A percentile compares a stretch with the other conserved stretches of the same genome.
phyloP scores from a whole-genome alignment of 1,140 invertebrate species.

The Apis laboriosa region DNA sequence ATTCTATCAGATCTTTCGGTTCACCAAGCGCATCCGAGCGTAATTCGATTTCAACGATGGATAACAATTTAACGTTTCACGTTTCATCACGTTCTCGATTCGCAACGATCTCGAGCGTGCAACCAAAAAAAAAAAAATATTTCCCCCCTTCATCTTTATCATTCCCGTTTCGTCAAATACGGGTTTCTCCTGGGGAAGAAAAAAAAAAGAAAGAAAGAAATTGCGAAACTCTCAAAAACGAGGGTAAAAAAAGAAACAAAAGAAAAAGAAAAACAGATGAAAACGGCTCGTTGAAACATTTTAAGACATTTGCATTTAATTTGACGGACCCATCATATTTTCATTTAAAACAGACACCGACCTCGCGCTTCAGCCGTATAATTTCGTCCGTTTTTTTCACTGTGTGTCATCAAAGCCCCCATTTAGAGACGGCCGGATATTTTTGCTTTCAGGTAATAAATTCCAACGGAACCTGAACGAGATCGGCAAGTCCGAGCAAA shows the following conservation, averaged over 20 bases:
- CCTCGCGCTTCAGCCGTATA: not conserved
- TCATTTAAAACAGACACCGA: not conserved
- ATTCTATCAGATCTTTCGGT: not conserved
- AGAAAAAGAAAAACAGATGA: too few species aligned
- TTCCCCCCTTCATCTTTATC: too few species aligned
- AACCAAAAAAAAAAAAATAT: not conserved
- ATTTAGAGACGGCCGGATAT: constrained; percentile 9
- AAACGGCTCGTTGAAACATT: not conserved
- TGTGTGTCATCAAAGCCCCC: not conserved
- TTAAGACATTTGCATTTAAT: constrained; percentile 29
- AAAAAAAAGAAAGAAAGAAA: too few species aligned
- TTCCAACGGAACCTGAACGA: constrained; percentile 87
- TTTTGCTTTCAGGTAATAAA: constrained; percentile 82
- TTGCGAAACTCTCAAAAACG: not conserved
- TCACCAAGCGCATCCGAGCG: not conserved
- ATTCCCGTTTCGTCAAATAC: not conserved
- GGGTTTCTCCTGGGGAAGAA: too few species aligned
- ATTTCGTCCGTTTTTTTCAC: not conserved
- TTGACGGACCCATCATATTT: not conserved
- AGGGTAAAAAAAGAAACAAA: too few species aligned
- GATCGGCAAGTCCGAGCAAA: constrained; percentile 87
- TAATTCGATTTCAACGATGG: constrained; percentile 15
- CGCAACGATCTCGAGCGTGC: not conserved
- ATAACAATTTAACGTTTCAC: constrained; percentile 1
- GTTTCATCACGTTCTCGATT: not conserved